Evolutionary conservation across 2,113 vertebrate genomes (phyloP), one percentile per base, ranked within the genome.

Genomic region (Salvelinus fontinalis): DNA sequence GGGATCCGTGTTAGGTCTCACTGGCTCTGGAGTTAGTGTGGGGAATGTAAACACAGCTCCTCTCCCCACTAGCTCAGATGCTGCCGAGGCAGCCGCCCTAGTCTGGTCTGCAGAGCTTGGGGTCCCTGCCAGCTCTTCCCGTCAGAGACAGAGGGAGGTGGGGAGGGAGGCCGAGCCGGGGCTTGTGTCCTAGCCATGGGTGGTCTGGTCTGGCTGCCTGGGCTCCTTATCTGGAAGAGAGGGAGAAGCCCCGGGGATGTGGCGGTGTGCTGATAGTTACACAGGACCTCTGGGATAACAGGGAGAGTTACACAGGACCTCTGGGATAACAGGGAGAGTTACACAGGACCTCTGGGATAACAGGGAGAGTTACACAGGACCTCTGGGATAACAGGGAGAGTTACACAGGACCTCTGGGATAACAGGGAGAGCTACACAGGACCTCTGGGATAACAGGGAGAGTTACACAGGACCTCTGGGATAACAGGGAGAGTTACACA

Each of bases 221-320:
- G 66, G 24, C 73, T 86, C 86, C 86, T 88, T 88, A 90, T 93
- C 86, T 90, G 84, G 87, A 87, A 85, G 78, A 81, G 67, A 80
- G 69, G 79, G 48, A 67, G 75, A 75, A 34, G 73, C 64, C n/a
- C 66, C 31, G 49, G 27, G 74, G 65, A 83, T 75, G 24, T n/a
- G 16, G 18, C 9, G 69, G 74, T 84, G 84, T 71, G 70, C 24
- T 24, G n/a, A 66, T 14, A 66, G 5, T 3, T 31, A 31, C 8
- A 31, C 29, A 31, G 29, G 29, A 31, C 29, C 29, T 31, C 70
- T 69, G 67, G 64, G 24, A 22, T 66, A 27, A 66, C n/a, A 66
- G n/a, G 51, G n/a, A 66, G 4, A 66, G 5, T 3, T 31, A 31
- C n/a, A 31, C 29, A 31, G 29, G 29, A 31, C 29, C 29, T 5